Conservation (phyloP, 2,797 vertebrate species). For the Labroides dimidiatus region DNA sequence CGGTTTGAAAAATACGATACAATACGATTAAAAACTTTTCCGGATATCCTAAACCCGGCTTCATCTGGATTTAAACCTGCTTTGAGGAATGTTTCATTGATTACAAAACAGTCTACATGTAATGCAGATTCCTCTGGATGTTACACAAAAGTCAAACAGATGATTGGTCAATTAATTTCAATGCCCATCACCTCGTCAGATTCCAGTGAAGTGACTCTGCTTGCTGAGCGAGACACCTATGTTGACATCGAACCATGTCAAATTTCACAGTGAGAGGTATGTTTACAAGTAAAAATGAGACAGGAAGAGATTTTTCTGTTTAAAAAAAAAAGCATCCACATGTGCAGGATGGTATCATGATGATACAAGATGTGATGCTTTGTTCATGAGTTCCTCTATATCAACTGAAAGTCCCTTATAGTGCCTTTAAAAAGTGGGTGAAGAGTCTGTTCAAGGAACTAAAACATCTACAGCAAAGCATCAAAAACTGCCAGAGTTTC, state of each 20-base stretch:
- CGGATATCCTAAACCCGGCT: no score
- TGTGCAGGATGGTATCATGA: no score
- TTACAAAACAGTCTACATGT: neutral
- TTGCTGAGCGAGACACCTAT: no score
- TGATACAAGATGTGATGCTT: no score
- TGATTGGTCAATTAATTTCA: neutral
- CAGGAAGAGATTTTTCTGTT: neutral
- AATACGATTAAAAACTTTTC: no score
- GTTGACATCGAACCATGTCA: no score
- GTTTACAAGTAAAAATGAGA: neutral
- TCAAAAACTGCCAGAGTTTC: no score
- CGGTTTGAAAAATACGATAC: no score
- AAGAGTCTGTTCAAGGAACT: no score
- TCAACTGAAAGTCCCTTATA: neutral
- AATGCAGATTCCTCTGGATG: neutral
- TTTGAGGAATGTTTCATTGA: neutral
- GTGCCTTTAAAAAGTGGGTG: neutral
- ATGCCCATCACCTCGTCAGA: neutral
- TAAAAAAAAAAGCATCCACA: no score
- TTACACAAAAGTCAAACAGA: neutral
- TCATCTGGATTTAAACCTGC: neutral
- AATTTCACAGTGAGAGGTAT: neutral
- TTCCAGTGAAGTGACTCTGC: neutral
- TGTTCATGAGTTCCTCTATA: no score
- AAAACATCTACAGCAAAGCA: no score